Evolutionary conservation across 2,113 vertebrate genomes (phyloP).

Genomic region (Pandion haliaetus): DNA sequence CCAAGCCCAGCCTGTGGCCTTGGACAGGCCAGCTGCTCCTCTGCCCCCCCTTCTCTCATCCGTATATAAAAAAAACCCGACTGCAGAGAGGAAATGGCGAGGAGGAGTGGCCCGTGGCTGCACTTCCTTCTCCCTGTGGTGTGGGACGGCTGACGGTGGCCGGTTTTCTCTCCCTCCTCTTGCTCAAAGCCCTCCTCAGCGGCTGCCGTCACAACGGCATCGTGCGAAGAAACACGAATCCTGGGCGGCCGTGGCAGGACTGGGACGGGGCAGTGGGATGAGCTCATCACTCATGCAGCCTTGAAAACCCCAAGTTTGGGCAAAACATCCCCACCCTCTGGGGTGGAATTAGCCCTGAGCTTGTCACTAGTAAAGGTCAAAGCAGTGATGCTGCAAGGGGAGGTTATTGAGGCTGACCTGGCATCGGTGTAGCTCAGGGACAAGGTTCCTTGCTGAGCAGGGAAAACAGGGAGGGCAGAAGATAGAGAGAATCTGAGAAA

Average conservation of each 20-base stretch:
- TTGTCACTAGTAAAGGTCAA: not conserved
- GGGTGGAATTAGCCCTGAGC: not conserved
- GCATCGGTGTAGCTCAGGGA: rapidly evolving
- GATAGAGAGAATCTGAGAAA: rapidly evolving
- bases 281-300: not conserved
- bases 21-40: not conserved
- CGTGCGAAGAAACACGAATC: not conserved
- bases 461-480: not conserved
- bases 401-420: not conserved
- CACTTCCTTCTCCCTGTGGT: slow-evolving; percentile 11
- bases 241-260: rapidly evolving
- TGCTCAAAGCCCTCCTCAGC: not conserved
- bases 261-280: not conserved
- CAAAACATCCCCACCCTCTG: not conserved
- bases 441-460: rapidly evolving
- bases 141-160: not conserved
- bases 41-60: not conserved
- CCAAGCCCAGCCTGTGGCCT: not conserved
- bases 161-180: not conserved
- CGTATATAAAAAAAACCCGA: not conserved
- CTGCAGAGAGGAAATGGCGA: slow-evolving; percentile 25
- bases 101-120: slow-evolving; percentile 34
- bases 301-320: not conserved
- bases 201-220: not conserved
- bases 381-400: rapidly evolving